These are phyloP conservation scores for Ganaspis brasiliensis DNA, from an alignment of 2,888 invertebrate species.

Conservation along the genomic window DNA sequence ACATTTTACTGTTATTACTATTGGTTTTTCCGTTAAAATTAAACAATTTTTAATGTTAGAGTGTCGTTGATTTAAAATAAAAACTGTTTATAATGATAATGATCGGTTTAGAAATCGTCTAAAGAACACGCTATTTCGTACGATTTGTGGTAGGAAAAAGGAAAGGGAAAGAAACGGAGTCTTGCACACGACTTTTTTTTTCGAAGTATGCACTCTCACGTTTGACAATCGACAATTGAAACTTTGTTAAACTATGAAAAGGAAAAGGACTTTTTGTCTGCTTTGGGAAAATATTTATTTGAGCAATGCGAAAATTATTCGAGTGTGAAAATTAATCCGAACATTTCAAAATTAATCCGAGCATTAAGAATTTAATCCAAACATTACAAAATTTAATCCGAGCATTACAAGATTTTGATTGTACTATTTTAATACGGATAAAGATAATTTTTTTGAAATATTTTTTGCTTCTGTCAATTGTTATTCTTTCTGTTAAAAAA, in stretches of 20 bases:
- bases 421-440: too few species aligned
- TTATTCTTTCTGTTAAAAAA: too few species aligned
- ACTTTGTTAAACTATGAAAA: background rate
- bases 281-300: background rate
- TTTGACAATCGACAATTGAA: conserved; percentile 27
- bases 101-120: conserved; percentile 16
- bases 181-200: conserved; percentile 10
- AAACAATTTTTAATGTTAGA: too few species aligned
- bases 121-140: conserved; percentile 14
- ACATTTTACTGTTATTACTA: background rate
- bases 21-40: too few species aligned
- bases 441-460: too few species aligned
- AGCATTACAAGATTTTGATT: too few species aligned
- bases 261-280: background rate
- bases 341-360: too few species aligned
- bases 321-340: too few species aligned
- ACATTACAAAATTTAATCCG: too few species aligned
- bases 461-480: too few species aligned
- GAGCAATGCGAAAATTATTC: too few species aligned
- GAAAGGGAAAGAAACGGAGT: background rate
- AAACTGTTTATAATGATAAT: background rate
- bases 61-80: background rate
- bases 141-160: background rate
- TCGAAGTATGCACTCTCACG: background rate
- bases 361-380: too few species aligned